Base-by-base conservation (phyloP, 1,140 invertebrate genomes). In the Tetragonula clypearis region DNA sequence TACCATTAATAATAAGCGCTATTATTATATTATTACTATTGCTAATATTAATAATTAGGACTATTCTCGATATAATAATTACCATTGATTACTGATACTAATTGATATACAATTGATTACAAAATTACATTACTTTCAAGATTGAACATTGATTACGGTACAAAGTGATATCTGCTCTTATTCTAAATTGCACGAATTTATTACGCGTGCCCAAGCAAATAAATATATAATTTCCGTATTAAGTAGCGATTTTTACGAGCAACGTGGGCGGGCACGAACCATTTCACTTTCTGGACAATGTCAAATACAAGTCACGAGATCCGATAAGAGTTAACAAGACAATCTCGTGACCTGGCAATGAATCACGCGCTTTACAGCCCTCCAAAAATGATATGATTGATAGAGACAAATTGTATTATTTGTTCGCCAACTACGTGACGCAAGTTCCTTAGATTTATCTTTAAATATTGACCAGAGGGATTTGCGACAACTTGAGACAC, bases 261-360 rank as follows among this genome's bases (percentile, higher is more conserved):
- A 56, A 60, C 15, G 65, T 60, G 14, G 41, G 53, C 30, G 81
- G 8, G 41, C 41, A 49, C 41, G 1, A 62, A 23, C n/a, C 55
- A 35, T 19, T 73, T 72, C 11, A 49, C 12, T 56, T 56, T 85
- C 53, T 86, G 72, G 73, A 85, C 60, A 73, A 19, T 23, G 66
- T 68, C 14, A 35, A 4, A 58, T 19, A 14, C 21, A 4, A 79
- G 55, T 86, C 69, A 82, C 87, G 87, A 86, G 87, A 86, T 79
- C 11, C 26, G 87, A 88, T 88, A 86, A 88, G 15, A 17, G 6
- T n/a, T 15, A 41, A 56, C 21, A 77, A 83, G 26, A 66, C 49
- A 55, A 8, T 41, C 66, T 89, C 75, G 87, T 79, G 74, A 82
- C 58, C 19, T 68, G 55, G 23, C 19, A 14, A 83, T 30, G 26